Evolutionary conservation across 2,113 vertebrate genomes (phyloP).

Genomic region (Dolichotis patagonum): DNA sequence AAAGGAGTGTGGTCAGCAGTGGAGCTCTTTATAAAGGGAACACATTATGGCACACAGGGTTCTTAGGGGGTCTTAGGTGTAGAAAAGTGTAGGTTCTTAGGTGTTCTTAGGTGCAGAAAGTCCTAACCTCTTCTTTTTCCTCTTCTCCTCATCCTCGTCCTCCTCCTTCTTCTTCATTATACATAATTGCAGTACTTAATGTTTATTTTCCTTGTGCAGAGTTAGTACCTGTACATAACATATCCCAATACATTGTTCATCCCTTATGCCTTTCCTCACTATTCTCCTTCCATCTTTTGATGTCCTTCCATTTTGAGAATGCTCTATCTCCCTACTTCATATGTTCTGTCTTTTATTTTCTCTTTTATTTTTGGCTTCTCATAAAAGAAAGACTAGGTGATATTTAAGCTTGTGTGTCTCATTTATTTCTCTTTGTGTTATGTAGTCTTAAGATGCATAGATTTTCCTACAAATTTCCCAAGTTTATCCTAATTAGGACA

Average conservation of each 20-base stretch:
- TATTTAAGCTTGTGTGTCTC: background rate
- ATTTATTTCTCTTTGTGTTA: background rate
- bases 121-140: too few species aligned
- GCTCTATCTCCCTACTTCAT: background rate
- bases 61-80: too few species aligned
- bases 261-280: background rate
- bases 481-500: background rate
- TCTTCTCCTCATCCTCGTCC: too few species aligned
- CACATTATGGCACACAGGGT: background rate
- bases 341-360: background rate
- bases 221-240: background rate
- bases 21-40: background rate
- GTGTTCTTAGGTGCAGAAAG: too few species aligned
- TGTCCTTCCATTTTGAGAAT: background rate
- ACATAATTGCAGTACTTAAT: too few species aligned
- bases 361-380: background rate
- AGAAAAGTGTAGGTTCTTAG: too few species aligned
- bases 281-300: background rate
- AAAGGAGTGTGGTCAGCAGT: background rate
- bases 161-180: too few species aligned
- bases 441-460: background rate
- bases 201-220: too few species aligned
- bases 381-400: background rate
- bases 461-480: too few species aligned
- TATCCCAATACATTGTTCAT: background rate